phyloP scores from a whole-genome alignment of 2,113 vertebrate genomes.

The Polyodon spathula region DNA sequence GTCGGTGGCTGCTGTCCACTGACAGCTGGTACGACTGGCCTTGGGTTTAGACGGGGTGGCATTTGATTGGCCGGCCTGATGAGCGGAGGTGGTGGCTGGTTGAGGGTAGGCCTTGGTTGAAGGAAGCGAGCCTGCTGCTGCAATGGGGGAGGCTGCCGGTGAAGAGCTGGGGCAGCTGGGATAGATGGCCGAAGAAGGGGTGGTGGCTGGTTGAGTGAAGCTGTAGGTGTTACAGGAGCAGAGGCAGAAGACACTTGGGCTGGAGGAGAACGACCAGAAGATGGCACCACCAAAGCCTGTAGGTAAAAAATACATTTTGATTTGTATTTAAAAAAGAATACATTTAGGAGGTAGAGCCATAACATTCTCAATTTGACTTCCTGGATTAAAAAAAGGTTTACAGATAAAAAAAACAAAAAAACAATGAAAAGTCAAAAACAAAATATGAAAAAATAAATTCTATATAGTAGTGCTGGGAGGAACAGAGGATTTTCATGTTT shows the following conservation, averaged over 20 bases:
- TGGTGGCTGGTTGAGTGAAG: slow-evolving; percentile 83
- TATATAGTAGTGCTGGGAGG: no score
- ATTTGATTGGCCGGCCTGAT: slow-evolving; percentile 87
- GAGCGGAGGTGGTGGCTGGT: slow-evolving; percentile 84
- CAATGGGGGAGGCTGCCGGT: slow-evolving; percentile 88
- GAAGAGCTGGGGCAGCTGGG: slow-evolving; percentile 83
- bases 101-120: slow-evolving; percentile 76
- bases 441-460: no score
- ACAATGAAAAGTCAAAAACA: no score
- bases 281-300: slow-evolving; percentile 70
- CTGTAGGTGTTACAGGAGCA: slow-evolving; percentile 53
- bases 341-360: slow-evolving; percentile 14
- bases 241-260: slow-evolving; percentile 57
- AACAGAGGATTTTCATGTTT: no score
- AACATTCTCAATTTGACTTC: no score
- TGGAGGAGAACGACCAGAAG: slow-evolving; percentile 74
- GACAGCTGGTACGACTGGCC: slow-evolving; percentile 59
- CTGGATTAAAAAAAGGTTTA: no score
- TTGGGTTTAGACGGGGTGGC: slow-evolving; percentile 89
- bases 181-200: slow-evolving; percentile 85
- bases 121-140: slow-evolving; percentile 90
- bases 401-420: no score
- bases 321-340: slow-evolving; percentile 42
- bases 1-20: slow-evolving; percentile 64
- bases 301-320: slow-evolving; percentile 24